Percentiles rank a stretch among this genome's conserved stretches.
Evolutionary conservation across 2,113 vertebrate genomes (phyloP).

Genomic region (Carassius carassius): DNA sequence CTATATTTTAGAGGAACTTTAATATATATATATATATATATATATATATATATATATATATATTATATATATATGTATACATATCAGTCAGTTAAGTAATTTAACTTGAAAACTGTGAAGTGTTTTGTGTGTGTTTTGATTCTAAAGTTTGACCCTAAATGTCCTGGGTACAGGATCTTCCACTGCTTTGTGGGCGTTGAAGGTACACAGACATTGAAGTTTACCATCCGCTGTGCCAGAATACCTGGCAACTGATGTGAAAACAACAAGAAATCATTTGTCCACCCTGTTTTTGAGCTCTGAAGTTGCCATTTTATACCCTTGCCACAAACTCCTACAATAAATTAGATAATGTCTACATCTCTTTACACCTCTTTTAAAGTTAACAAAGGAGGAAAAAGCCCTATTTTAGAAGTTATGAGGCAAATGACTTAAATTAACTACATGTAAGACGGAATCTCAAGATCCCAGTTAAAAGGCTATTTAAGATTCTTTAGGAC

Average conservation of each 20-base stretch:
- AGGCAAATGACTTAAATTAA: slow-evolving; percentile 46
- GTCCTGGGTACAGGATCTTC: slow-evolving; percentile 23
- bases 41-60: too few relatives aligned
- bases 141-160: slow-evolving; percentile 1
- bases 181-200: background rate
- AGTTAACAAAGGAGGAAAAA: slow-evolving; percentile 27
- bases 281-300: slow-evolving; percentile 29
- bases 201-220: slow-evolving; percentile 1
- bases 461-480: slow-evolving; percentile 41
- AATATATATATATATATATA: too few relatives aligned
- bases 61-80: too few relatives aligned
- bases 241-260: slow-evolving; percentile 41
- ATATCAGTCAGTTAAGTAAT: background rate
- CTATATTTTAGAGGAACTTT: background rate
- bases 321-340: slow-evolving; percentile 38
- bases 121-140: background rate
- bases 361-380: slow-evolving; percentile 41
- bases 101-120: background rate
- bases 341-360: slow-evolving; percentile 58
- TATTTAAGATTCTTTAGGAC: slow-evolving; percentile 40
- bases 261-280: slow-evolving; percentile 22
- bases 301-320: slow-evolving; percentile 47
- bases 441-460: slow-evolving; percentile 39
- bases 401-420: slow-evolving; percentile 32
- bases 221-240: slow-evolving; percentile 19